These are phyloP conservation scores for Periphyllus acericola DNA, from an alignment of 2,888 invertebrate species.

Conservation along the genomic window DNA sequence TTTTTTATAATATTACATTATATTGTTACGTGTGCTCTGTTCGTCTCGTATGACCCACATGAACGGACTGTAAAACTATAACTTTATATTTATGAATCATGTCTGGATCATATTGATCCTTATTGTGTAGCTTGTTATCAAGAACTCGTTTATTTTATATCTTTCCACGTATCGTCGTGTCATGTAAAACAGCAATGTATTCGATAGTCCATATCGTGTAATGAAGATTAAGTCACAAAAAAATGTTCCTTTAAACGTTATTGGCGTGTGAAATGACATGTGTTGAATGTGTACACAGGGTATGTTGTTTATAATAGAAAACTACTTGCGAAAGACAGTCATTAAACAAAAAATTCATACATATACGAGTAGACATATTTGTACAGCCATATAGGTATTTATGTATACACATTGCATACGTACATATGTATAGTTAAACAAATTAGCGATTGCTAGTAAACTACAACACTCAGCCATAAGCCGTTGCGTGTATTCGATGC, in stretches of 20 bases:
- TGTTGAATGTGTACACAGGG: not conserved
- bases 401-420: not conserved
- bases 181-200: slow-evolving; percentile 14
- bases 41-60: not conserved
- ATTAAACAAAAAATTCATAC: too few species aligned
- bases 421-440: not conserved
- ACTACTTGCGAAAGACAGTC: not conserved
- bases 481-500: not conserved
- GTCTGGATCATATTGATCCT: slow-evolving; percentile 21
- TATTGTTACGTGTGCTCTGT: not conserved
- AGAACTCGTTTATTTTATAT: not conserved
- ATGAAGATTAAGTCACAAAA: slow-evolving; percentile 36
- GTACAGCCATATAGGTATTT: not conserved
- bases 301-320: not conserved
- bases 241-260: slow-evolving; percentile 28
- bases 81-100: slow-evolving; percentile 5
- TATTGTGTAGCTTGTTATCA: slow-evolving; percentile 35
- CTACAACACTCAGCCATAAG: not conserved
- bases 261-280: not conserved
- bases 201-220: not conserved
- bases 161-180: not conserved
- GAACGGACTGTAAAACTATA: not conserved
- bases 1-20: not conserved
- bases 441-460: not conserved
- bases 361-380: not conserved